Base-by-base conservation (phyloP, 2,888 invertebrate species). In the Zaprionus lineosus region DNA sequence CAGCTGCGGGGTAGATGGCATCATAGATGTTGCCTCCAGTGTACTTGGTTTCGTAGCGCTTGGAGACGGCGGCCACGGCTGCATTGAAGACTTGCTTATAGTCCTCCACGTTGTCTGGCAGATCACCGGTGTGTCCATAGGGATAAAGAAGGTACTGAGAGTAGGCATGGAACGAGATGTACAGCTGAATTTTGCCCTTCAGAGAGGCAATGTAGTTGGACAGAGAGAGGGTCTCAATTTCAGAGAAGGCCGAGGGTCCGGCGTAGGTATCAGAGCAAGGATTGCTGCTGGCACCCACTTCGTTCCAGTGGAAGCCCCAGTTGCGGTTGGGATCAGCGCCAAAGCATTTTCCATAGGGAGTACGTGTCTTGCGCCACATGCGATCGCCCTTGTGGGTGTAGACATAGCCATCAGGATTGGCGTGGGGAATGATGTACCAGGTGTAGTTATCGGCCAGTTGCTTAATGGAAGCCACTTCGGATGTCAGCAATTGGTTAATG, bases 281-380 rank as follows among this genome's bases (percentile, higher is more conserved):
- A 34, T 91, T 72, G 1, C 62, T 86, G 64, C 92, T 93, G 0
- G 93, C 89, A 8, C 94, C 93, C 18, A 91, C 90, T 18, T 91
- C 91, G 62, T 92, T 91, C 94, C 94, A 95, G 65, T 92, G 92
- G 82, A 91, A 93, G 60, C 91, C 93, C 93, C 94, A 96, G 87
- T 96, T 96, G 59, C 96, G 92, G 86, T 96, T 96, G 0, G 94
- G 92, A 88, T 96, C 96, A 0, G 93, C 92, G 2, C 96, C 96
- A 56, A 88, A 87, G 69, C 94, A 92, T 7, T 39, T 62, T 6
- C 89, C 91, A 24, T 91, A 91, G 0, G 90, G 91, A 50, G 90
- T 90, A 19, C 94, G 91, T 1, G 93, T 94, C 78, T 94, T 94
- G 11, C 92, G 88, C 94, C 94, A 94, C 62, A 93, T 68, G 28